Evolutionary conservation across 2,797 vertebrate genomes (phyloP).

Genomic region (Melanotaenia boesemani): DNA sequence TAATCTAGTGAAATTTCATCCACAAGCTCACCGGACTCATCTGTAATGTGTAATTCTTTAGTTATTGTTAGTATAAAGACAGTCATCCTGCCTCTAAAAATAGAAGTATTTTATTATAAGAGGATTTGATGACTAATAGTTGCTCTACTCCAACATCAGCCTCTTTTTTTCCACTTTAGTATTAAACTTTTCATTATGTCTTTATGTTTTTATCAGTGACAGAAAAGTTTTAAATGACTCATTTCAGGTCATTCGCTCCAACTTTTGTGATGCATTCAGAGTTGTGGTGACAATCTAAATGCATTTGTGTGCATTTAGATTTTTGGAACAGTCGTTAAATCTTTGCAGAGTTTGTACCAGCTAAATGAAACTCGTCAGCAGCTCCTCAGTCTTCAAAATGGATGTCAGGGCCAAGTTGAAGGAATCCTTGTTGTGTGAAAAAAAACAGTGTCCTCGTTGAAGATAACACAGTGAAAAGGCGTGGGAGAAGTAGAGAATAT

Average conservation of each 20-base stretch:
- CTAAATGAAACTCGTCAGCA: conserved; percentile 1
- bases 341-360: conserved; percentile 1
- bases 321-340: conserved; percentile 5
- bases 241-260: neutral
- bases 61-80: neutral
- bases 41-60: conserved; percentile 1
- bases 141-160: conserved; percentile 7
- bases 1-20: conserved; percentile 23
- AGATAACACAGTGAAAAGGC: conserved; percentile 16
- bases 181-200: conserved; percentile 17
- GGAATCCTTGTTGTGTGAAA: conserved; percentile 14
- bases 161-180: conserved; percentile 12
- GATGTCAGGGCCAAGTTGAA: conserved; percentile 22
- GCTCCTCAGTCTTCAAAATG: conserved; percentile 6
- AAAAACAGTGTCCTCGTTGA: conserved; percentile 17
- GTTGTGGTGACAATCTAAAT: neutral
- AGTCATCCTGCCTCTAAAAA: conserved; percentile 7
- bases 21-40: conserved; percentile 8
- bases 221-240: neutral
- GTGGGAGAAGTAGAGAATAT: conserved; percentile 8
- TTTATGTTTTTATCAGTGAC: neutral
- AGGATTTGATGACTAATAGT: conserved; percentile 56
- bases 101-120: conserved; percentile 8
- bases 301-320: neutral
- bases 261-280: neutral